These are phyloP conservation scores for Rhagoletis pomonella DNA, from an alignment of 1,140 invertebrate species.

Conservation along the genomic window DNA sequence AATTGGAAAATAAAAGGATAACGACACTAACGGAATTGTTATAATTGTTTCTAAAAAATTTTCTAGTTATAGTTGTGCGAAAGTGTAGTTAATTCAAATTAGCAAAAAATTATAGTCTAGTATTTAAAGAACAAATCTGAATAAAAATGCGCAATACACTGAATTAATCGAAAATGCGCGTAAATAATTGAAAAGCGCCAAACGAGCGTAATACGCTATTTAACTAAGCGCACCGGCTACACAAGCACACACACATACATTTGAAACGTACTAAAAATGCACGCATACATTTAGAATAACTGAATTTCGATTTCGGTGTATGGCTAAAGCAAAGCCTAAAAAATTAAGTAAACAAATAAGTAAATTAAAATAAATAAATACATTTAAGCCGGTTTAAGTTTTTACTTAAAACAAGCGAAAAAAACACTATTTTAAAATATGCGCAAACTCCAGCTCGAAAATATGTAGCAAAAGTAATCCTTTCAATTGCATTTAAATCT, in stretches of 20 bases:
- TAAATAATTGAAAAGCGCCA: not conserved
- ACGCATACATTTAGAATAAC: not conserved
- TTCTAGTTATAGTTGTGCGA: not conserved
- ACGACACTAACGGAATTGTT: slow-evolving; percentile 31
- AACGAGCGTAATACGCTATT: not conserved
- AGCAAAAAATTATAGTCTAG: not conserved
- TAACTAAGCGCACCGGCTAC: not conserved
- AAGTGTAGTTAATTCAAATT: not conserved
- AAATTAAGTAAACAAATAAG: not conserved
- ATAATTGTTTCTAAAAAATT: slow-evolving; percentile 36
- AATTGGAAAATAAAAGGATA: not conserved
- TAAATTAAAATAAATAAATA: not conserved
- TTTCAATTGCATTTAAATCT: slow-evolving; percentile 18
- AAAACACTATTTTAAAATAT: not conserved
- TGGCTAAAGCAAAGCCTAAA: not conserved
- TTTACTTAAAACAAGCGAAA: not conserved
- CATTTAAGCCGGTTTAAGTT: not conserved
- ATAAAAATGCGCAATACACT: not conserved
- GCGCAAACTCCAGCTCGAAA: not conserved
- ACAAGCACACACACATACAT: not conserved
- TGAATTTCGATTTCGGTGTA: not conserved
- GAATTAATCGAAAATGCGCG: not conserved
- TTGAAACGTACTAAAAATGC: not conserved
- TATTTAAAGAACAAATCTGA: not conserved
- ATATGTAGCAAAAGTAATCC: not conserved